phyloP scores from a whole-genome alignment of 53 echinoderm and acorn worm species.

The Apostichopus leukothele region DNA sequence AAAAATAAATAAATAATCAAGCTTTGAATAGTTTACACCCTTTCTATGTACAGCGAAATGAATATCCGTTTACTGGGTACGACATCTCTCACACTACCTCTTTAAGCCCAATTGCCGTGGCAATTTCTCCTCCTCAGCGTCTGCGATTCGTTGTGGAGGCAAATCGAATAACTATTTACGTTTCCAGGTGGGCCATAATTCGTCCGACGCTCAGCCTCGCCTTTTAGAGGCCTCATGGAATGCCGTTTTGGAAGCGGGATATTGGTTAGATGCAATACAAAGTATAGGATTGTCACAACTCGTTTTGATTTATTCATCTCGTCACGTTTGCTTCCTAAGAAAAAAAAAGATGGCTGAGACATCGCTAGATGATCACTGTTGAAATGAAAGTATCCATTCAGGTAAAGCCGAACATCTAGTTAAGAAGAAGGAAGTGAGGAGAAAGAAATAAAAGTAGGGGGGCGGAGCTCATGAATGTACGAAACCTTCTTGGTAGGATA shows the following conservation, averaged over 20 bases:
- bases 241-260: not conserved
- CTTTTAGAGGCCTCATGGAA: conserved; percentile 23
- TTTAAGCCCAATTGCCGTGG: not conserved
- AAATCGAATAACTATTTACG: conserved; percentile 18
- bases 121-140: not conserved
- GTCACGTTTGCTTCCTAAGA: not conserved
- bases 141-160: not conserved
- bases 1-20: no score
- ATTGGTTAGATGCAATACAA: not conserved
- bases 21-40: no score
- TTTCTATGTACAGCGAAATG: no score
- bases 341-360: not conserved
- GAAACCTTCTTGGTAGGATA: no score
- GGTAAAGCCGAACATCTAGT: no score
- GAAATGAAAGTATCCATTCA: not conserved
- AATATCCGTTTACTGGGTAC: no score
- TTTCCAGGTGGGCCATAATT: conserved; percentile 15
- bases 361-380: not conserved
- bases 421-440: no score
- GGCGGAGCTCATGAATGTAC: no score
- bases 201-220: not conserved
- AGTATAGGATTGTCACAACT: not conserved
- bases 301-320: not conserved
- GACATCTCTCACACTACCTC: not conserved
- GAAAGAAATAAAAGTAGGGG: no score